These are phyloP conservation scores for Numida meleagris DNA, from an alignment of 2,113 vertebrate genomes.

Conservation along the genomic window DNA sequence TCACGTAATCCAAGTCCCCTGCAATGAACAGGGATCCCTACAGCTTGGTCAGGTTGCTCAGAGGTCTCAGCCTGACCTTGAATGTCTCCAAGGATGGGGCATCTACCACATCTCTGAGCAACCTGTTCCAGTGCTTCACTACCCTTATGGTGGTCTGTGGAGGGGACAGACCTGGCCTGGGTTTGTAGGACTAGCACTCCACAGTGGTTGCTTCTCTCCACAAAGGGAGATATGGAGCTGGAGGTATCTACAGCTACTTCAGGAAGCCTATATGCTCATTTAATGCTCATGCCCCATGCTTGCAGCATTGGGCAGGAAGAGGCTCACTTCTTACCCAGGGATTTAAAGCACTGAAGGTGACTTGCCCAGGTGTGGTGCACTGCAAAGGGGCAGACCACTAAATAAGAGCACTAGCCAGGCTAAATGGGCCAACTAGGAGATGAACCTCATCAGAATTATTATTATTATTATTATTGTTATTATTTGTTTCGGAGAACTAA, in stretches of 20 bases:
- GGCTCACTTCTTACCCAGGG: not conserved
- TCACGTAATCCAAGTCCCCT: no score
- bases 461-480: not conserved
- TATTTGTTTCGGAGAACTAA: not conserved
- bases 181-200: not conserved
- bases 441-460: not conserved
- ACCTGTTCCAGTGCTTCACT: no score
- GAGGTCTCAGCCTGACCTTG: no score
- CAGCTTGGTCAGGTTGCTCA: no score
- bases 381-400: not conserved
- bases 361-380: not conserved
- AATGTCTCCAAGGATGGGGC: no score
- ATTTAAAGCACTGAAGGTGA: not conserved
- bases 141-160: no score
- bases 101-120: no score
- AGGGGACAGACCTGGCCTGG: not conserved
- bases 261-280: not conserved
- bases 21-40: no score
- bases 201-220: not conserved
- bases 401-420: not conserved
- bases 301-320: not conserved
- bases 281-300: not conserved
- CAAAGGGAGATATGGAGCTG: not conserved
- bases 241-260: not conserved
- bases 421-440: not conserved